phyloP scores from a whole-genome alignment of 2,888 invertebrate species.

The Clusia tigrina region DNA sequence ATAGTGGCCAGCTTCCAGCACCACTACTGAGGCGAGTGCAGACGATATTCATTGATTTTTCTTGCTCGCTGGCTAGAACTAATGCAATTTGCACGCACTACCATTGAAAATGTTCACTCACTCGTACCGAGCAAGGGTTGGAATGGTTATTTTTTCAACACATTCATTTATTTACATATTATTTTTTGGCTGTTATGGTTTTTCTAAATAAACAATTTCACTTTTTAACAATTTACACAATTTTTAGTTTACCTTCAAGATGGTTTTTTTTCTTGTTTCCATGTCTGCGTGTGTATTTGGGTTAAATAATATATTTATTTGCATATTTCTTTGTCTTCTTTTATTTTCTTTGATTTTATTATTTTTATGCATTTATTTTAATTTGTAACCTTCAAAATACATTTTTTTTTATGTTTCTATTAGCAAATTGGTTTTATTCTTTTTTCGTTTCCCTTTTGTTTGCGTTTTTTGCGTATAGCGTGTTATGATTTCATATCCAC shows the following conservation, averaged over 20 bases:
- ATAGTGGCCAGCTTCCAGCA: constrained; percentile 12
- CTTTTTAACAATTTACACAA: background rate
- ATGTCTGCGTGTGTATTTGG: background rate
- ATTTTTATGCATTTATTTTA: too few species aligned
- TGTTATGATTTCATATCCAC: too few species aligned
- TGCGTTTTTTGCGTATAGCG: too few species aligned
- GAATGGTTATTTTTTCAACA: too few species aligned
- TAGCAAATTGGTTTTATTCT: background rate
- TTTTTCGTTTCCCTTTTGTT: background rate
- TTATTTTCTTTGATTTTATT: too few species aligned
- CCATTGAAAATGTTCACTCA: background rate
- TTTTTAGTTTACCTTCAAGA: background rate
- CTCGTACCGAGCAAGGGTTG: too few species aligned
- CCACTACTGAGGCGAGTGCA: constrained; percentile 12
- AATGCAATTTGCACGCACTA: background rate
- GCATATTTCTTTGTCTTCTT: too few species aligned
- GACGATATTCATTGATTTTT: constrained; percentile 20
- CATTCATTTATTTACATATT: too few species aligned
- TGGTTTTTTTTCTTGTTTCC: too few species aligned
- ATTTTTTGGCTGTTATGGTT: background rate
- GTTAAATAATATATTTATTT: background rate
- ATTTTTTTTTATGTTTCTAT: constrained; percentile 2
- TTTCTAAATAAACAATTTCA: background rate
- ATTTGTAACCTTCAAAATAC: background rate
- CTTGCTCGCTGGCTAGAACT: background rate